Evolutionary conservation across 1,140 invertebrate species (phyloP), one percentile per base, ranked within the genome.

Genomic region (Meloidogyne chitwoodi): DNA sequence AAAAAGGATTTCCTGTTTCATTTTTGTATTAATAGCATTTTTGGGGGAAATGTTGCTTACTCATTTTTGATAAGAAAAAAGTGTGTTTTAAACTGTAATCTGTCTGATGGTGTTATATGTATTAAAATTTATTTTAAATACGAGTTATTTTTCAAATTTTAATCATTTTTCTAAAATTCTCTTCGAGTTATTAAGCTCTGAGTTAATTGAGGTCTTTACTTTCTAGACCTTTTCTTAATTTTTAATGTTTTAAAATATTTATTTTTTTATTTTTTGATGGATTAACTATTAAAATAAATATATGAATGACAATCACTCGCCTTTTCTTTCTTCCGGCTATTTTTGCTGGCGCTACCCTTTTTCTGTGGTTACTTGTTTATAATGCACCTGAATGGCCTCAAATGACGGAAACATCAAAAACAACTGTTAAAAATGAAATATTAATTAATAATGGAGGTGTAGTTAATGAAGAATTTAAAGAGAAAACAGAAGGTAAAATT

Each of bases 251-350:
- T n/a, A n/a, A n/a, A n/a, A n/a, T 0, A 56, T 56, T 75, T 24
- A 4, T 65, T 22, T 31, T 29, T 16, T 31, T 8, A n/a, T 67
- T 41, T 75, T 75, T 14, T 48, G 66, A 56, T 56, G 48, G 48
- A 56, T n/a, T 56, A 19, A 48, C 1, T 48, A 48, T 16, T 48
- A 56, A 56, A 56, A 29, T 31, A 29, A 1, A 64, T 74, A 24
- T 31, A 64, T 56, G 79, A 68, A 86, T 86, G 84, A 85, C 84
- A 48, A 74, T 56, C 48, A 56, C 48, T 4, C 48, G 84, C 68
- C 77, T 86, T 26, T 80, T 86, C 24, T 83, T 86, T 66, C 79
- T 87, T 26, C 85, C 86, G 26, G 81, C 76, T 56, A 86, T 86
- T 29, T 86, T 86, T 77, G 79, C 68, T 48, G 56, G 75, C 24